Evolutionary conservation across 2,113 vertebrate genomes (phyloP), one percentile per base, ranked within the genome.

Genomic region (Amphilophus citrinellus): DNA sequence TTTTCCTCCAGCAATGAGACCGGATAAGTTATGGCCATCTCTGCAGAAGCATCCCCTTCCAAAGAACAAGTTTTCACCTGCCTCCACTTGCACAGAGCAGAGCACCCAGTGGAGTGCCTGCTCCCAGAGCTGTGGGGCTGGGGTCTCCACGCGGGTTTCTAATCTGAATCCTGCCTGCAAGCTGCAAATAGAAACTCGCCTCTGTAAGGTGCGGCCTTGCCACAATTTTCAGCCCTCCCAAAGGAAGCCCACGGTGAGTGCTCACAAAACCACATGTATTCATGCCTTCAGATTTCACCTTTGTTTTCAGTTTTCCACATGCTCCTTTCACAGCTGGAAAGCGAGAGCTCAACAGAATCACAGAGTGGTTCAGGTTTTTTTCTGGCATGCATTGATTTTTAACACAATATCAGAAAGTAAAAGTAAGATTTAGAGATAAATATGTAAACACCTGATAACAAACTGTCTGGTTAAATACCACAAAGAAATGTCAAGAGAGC

Each of bases 91-190:
- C 71, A 88, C 91, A 7, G 95, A 96, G 32, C 96, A 95, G 95
- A 95, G 96, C 93, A 97, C 97, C 0, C 94, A 95, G 80, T 99
- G 98, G 98, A 97, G 97, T 0, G 87, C 97, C 84, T 99, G 98
- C 79, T 99, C 98, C 0, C 94, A 88, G 80, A 97, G 95, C 88
- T 99, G 98, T 3, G 98, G 97, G 1, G 44, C 96, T 1, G 98
- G 98, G 1, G 75, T 98, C 63, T 96, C 98, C 63, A 97, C 94
- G 1, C 96, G 98, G 0, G 93, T 99, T 20, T 97, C 98, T 79
- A 99, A 99, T 93, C 96, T 96, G 95, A 99, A 99, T 80, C 91
- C 37, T 3, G 92, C 91, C 90, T 99, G 98, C 91, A 94, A 95
- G 17, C 94, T 98, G 89, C 97, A 99, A 93, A 95, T 94, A 35